These are phyloP conservation scores for Callyntrura guangdongensis DNA, from an alignment of 2,888 invertebrate species.

Conservation along the genomic window DNA sequence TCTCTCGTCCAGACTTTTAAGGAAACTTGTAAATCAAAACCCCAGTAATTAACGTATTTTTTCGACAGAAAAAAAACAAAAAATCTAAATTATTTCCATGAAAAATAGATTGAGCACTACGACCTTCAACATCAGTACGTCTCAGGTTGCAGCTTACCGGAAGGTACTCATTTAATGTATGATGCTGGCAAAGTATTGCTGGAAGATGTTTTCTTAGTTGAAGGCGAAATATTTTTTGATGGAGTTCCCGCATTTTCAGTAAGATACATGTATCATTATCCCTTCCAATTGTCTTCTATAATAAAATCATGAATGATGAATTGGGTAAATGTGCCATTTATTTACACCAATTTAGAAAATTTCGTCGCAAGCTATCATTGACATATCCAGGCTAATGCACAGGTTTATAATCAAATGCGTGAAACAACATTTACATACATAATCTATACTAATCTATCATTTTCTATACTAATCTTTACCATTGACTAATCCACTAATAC, in stretches of 20 bases:
- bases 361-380: conserved; percentile 79
- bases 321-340: too few species aligned
- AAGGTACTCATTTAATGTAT: conserved; percentile 72
- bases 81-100: background rate
- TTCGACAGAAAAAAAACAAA: too few species aligned
- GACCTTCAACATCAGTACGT: conserved; percentile 75
- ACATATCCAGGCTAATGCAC: conserved; percentile 71
- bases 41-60: background rate
- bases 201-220: conserved; percentile 72
- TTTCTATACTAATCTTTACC: background rate
- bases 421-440: too few species aligned
- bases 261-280: background rate
- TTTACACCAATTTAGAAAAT: conserved; percentile 79
- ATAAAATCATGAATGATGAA: too few species aligned
- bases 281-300: background rate
- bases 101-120: conserved; percentile 70
- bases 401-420: conserved; percentile 4
- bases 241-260: conserved; percentile 78
- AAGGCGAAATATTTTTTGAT: conserved; percentile 76
- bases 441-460: background rate
- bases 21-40: conserved; percentile 63
- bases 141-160: conserved; percentile 67
- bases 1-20: conserved; percentile 56
- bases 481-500: background rate
- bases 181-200: conserved; percentile 66